These are phyloP conservation scores for Danio aesculapii DNA, from an alignment of 2,797 vertebrate genomes.

Conservation along the genomic window DNA sequence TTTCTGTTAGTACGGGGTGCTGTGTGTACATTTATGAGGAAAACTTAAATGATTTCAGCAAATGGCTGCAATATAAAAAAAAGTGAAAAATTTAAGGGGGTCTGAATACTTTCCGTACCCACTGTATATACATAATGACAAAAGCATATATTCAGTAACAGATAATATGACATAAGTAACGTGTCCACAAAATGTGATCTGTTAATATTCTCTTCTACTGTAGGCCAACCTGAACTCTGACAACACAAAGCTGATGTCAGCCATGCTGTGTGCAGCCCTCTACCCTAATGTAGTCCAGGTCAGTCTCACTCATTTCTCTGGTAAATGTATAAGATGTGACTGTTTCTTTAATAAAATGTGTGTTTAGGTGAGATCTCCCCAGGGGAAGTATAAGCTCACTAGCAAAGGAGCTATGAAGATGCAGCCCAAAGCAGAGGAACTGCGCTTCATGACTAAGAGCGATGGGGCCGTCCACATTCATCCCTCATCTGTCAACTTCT, in stretches of 20 bases:
- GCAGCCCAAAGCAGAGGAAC: conserved; percentile 92
- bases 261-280: conserved; percentile 95
- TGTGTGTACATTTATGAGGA: too few species aligned
- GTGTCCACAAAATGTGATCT: background rate
- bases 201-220: conserved; percentile 50
- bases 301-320: conserved; percentile 33
- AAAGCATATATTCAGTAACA: background rate
- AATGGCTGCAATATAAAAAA: too few species aligned
- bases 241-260: conserved; percentile 93
- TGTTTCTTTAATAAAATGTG: background rate
- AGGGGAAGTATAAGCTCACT: conserved; percentile 91
- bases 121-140: background rate
- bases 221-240: conserved; percentile 95
- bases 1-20: too few species aligned
- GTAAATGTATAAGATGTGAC: background rate
- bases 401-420: conserved; percentile 90
- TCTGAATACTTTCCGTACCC: too few species aligned
- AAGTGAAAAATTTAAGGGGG: too few species aligned
- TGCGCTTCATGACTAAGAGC: conserved; percentile 92
- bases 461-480: conserved; percentile 94
- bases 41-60: too few species aligned
- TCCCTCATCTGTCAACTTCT: conserved; percentile 94
- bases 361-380: conserved; percentile 88
- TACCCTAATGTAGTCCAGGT: conserved; percentile 99
- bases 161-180: too few species aligned